Evolutionary conservation across 1,140 invertebrate genomes (phyloP), one percentile per base, ranked within the genome.

Genomic region (Philaenus spumarius): DNA sequence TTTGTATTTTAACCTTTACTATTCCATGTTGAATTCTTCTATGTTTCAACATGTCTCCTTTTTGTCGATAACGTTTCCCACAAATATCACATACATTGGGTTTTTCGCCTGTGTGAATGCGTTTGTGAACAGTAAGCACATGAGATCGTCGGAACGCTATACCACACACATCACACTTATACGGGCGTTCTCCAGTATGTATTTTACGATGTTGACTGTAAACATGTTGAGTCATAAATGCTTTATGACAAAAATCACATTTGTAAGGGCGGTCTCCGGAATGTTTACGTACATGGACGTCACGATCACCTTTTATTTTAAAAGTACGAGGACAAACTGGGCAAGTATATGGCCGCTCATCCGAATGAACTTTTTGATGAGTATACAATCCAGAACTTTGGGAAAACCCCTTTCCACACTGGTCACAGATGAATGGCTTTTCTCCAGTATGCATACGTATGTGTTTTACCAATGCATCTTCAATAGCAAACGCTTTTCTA

Each of bases 71-170:
- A 5, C 84, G 69, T 64, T 85, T 83, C 0, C 78, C 78, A 63
- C 85, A 87, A 20, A 81, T 72, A 35, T 81, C 79, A 66, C 85
- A 87, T 39, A 80, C 76, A 63, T 82, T 86, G 4, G 82, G 84
- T 58, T 84, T 83, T 60, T 86, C 83, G 0, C 84, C 85, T 0
- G 83, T 86, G 65, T 87, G 85, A 40, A 66, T 66, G 19, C 62
- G 48, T 39, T 62, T 67, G 48, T 69, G 65, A 19, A 64, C 64
- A 15, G 62, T 64, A 4, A 67, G 53, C 12, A 67, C 59, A 57
- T 67, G 66, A 48, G 68, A 67, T 3, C 64, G 26, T 42, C 63
- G 50, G 46, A 68, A 69, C n/a, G 62, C 61, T 11, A 65, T 59
- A 47, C 66, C 60, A 63, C 66, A 66, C 4, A 65, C 52, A 57